Percentiles rank a stretch among this genome's conserved stretches.
phyloP scores from a whole-genome alignment of 2,113 vertebrate genomes.

The Rhizomys pruinosus region DNA sequence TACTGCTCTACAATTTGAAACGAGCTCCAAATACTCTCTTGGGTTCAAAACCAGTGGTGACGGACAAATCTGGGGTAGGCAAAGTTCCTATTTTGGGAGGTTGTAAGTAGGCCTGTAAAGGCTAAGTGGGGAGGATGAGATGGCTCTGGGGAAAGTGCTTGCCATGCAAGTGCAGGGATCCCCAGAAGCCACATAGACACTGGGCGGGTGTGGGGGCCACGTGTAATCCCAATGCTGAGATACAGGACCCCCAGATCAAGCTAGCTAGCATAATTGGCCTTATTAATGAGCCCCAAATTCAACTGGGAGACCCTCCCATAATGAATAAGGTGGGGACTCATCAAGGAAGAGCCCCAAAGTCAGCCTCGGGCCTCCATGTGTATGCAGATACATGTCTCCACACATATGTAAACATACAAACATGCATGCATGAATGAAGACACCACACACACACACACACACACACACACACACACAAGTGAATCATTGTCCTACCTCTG shows the following conservation, averaged over 20 bases:
- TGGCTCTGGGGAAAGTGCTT: not conserved
- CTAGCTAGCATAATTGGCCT: too few relatives aligned
- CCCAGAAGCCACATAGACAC: not conserved
- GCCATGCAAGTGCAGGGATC: too few relatives aligned
- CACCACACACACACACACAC: not conserved
- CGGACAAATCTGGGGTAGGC: not conserved
- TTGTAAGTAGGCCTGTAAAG: not conserved
- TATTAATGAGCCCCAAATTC: not conserved
- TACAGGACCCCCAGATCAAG: not conserved
- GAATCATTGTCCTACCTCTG: not conserved
- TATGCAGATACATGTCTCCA: not conserved
- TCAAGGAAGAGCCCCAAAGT: not conserved
- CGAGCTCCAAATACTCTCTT: not conserved
- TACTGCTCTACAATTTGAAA: not conserved
- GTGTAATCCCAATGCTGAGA: not conserved
- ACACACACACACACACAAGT: not conserved
- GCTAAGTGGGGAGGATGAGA: not conserved
- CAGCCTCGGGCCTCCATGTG: not conserved
- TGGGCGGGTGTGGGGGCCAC: too few relatives aligned
- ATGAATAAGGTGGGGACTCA: not conserved
- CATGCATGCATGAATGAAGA: not conserved
- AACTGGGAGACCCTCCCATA: not conserved
- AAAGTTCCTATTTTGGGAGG: not conserved
- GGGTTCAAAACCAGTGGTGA: not conserved
- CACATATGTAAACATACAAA: not conserved